Percentiles rank a stretch among this genome's conserved stretches.
phyloP scores from a whole-genome alignment of 2,113 vertebrate genomes.

The Climacteris rufus region DNA sequence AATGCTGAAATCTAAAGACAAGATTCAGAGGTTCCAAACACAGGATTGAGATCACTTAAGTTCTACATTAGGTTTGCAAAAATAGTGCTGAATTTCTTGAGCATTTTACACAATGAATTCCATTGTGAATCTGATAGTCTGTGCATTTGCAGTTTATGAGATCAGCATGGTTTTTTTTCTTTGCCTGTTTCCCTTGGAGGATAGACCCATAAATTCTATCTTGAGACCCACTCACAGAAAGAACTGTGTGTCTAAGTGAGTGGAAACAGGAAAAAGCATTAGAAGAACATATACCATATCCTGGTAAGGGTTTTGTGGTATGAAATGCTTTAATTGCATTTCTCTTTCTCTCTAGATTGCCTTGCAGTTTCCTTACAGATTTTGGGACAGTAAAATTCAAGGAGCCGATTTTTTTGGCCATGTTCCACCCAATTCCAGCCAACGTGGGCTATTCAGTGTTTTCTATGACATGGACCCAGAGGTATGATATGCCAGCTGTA shows the following conservation, averaged over 20 bases:
- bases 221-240: neutral
- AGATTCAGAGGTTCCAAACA: neutral
- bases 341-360: constrained; percentile 78
- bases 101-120: neutral
- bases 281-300: neutral
- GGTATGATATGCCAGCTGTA: constrained; percentile 63
- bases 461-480: constrained; percentile 97
- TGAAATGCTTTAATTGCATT: neutral
- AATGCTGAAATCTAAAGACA: neutral
- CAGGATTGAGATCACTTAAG: neutral
- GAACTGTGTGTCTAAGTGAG: neutral
- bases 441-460: constrained; percentile 90
- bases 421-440: constrained; percentile 83
- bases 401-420: constrained; percentile 97
- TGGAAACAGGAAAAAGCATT: neutral
- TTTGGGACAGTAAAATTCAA: constrained; percentile 95
- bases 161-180: neutral
- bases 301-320: neutral
- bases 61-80: neutral
- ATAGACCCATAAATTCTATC: neutral
- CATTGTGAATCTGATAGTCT: neutral
- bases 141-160: neutral
- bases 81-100: neutral
- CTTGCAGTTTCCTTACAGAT: constrained; percentile 91
- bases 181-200: neutral